Evolutionary conservation across 2,888 invertebrate species (phyloP).

Genomic region (Sabellastarte sp.): DNA sequence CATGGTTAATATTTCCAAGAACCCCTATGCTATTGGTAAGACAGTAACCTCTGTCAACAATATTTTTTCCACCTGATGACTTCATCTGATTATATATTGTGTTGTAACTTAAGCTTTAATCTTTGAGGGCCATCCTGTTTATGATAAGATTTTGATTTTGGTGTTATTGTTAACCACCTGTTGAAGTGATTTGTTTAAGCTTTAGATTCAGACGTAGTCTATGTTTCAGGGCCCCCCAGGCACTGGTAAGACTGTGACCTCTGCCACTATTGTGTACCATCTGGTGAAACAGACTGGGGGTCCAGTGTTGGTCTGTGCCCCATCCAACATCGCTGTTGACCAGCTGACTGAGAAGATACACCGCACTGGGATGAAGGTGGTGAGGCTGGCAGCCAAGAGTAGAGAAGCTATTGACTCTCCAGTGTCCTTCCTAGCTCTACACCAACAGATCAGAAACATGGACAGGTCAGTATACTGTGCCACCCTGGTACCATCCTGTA

Average conservation of each 20-base stretch:
- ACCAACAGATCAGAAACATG: slow-evolving; percentile 94
- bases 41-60: too few species aligned
- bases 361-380: slow-evolving; percentile 86
- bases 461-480: slow-evolving; percentile 67
- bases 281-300: slow-evolving; percentile 91
- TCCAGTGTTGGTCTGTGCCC: slow-evolving; percentile 92
- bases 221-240: slow-evolving; percentile 75
- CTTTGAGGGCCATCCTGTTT: too few species aligned
- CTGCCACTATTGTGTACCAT: slow-evolving; percentile 98
- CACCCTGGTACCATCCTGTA: too few species aligned
- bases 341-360: slow-evolving; percentile 99
- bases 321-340: slow-evolving; percentile 98
- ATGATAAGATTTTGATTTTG: neutral
- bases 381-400: slow-evolving; percentile 94
- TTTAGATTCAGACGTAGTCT: too few species aligned
- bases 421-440: slow-evolving; percentile 92
- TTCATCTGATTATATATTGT: too few species aligned
- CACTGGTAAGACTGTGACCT: slow-evolving; percentile 98
- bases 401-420: slow-evolving; percentile 97
- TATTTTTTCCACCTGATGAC: too few species aligned
- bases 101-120: too few species aligned
- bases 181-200: too few species aligned
- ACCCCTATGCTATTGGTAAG: too few species aligned
- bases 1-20: too few species aligned
- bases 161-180: too few species aligned